These are phyloP conservation scores for Spilosoma lubricipeda DNA, from an alignment of 2,888 invertebrate species.

Conservation along the genomic window DNA sequence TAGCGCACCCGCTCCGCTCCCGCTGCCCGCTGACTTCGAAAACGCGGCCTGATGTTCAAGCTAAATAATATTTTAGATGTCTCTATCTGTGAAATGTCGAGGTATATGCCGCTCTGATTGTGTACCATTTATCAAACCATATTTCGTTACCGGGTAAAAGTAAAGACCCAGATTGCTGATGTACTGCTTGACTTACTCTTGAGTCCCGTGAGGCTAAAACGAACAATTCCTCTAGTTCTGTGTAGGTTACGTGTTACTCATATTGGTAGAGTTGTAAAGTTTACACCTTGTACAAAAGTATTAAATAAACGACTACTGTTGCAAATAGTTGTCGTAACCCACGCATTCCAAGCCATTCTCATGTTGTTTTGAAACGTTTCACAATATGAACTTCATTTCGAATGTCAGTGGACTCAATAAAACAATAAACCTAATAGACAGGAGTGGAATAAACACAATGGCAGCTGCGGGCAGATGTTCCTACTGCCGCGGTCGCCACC, in stretches of 20 bases:
- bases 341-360: neutral
- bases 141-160: neutral
- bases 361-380: constrained; percentile 10
- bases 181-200: neutral
- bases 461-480: constrained; percentile 8
- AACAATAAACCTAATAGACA: constrained; percentile 27
- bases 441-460: constrained; percentile 2
- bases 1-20: too few species aligned
- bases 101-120: neutral
- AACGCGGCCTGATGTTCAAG: too few species aligned
- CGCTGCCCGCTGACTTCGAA: too few species aligned
- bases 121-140: neutral
- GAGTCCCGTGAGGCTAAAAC: neutral
- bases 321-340: neutral
- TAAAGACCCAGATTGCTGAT: neutral
- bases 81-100: neutral
- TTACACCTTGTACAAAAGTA: neutral
- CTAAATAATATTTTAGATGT: neutral
- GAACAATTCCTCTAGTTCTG: neutral
- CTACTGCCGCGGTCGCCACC: neutral
- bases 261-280: neutral
- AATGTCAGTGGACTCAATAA: constrained; percentile 23
- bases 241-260: neutral
- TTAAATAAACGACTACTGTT: neutral
- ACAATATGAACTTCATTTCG: constrained; percentile 15